These are phyloP conservation scores for Drosophila watanabei DNA, from an alignment of 1,140 invertebrate species.

Conservation along the genomic window DNA sequence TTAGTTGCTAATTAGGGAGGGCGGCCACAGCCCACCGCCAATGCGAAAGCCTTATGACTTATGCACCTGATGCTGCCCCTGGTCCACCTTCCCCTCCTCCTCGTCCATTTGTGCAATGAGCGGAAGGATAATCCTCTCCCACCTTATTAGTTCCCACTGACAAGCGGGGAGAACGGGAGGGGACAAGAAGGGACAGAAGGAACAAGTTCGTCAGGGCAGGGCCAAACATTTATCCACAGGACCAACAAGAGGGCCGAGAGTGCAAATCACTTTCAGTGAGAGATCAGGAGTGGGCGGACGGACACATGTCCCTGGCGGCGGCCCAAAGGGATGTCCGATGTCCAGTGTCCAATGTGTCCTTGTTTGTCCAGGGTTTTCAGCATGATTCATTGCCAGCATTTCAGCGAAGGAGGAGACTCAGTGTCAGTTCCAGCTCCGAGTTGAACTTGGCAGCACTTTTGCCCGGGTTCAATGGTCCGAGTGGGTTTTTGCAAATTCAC, in stretches of 20 bases:
- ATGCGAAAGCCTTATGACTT: conserved; percentile 13
- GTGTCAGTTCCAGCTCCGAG: conserved; percentile 14
- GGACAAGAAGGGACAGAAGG: neutral
- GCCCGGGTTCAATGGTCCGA: conserved; percentile 28
- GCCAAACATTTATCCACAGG: conserved; percentile 37
- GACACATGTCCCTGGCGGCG: conserved; percentile 11
- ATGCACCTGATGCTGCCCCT: conserved; percentile 29
- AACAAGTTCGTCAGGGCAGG: conserved; percentile 30
- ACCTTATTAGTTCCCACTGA: conserved; percentile 21
- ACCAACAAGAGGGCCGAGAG: conserved; percentile 11
- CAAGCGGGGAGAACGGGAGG: neutral
- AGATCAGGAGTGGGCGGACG: conserved; percentile 6
- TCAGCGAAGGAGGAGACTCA: conserved; percentile 8
- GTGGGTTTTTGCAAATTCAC: conserved; percentile 24
- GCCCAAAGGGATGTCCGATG: neutral
- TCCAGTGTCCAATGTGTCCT: conserved; percentile 7
- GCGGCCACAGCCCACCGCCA: too few species aligned
- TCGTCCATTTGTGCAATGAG: neutral
- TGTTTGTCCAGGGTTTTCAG: conserved; percentile 16
- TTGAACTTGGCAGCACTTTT: conserved; percentile 21
- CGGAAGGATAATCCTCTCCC: conserved; percentile 8
- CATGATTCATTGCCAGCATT: conserved; percentile 38
- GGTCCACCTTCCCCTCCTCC: neutral
- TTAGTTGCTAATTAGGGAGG: conserved; percentile 44
- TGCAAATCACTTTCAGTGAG: conserved; percentile 37